Evolutionary conservation across 64 coral and sea anemone species (phyloP), one percentile per base, ranked within the genome.

Genomic region (Astreopora myriophthalma): DNA sequence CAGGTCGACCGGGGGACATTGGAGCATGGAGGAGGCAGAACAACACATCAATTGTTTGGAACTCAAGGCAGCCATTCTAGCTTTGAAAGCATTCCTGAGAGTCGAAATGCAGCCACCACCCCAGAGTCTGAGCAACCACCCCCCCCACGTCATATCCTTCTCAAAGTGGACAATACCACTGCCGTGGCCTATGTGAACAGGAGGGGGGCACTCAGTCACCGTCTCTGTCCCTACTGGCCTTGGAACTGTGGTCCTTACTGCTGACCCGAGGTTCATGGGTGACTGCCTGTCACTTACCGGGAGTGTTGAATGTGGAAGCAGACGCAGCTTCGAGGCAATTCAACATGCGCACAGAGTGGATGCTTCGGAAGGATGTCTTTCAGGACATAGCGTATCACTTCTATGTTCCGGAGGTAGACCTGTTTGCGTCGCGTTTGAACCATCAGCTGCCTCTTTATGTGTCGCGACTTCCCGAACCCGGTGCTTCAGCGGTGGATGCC

Each of bases 121-220:
- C 42, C 44, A 75, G 48, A 64, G 31, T 31, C 66, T 29, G 25
- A 64, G 26, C 19, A 44, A 75, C 46, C 28, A 34, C 34, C 51
- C 80, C 57, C 89, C 89, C 29, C 75, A n/a, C n/a, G n/a, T 17
- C 89, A 91, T 68, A 61, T 92, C 22, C 80, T 85, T 73, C 52
- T 92, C 26, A 44, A 67, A 55, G 86, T 92, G 61, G 80, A 92
- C 79, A n/a, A n/a, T n/a, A n/a, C n/a, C n/a, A n/a, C n/a, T n/a
- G n/a, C n/a, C n/a, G n/a, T n/a, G n/a, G n/a, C n/a, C 1, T 92
- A 92, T 55, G 69, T 85, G 17, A 85, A 85, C 72, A 85, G 75
- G 36, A 74, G 64, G 52, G 90, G 70, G 80, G 80, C 23, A 92
- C 90, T 57, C 48, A n/a, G 23, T 92, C 80, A 19, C 34, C 68